Conservation (phyloP, 2,113 vertebrate species). For the Felis catus region F.catus_Fca126_mat1.0 CM031414.1:65245501-65246000, state of each 20-base stretch:
- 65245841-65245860: too few species aligned
- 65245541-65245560: neutral
- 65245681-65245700: neutral
- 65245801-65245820: too few species aligned
- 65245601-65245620: neutral
- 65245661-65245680: neutral
- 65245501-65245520: constrained; percentile 9
- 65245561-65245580: neutral
- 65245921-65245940: too few species aligned
- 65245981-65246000: constrained; percentile 31
- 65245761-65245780: too few species aligned
- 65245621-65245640: neutral
- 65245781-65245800: too few species aligned
- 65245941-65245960: neutral
- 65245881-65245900: too few species aligned
- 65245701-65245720: neutral
- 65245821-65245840: too few species aligned
- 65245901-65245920: too few species aligned
- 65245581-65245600: neutral
- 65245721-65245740: neutral
- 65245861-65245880: too few species aligned
- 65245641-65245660: neutral
- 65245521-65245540: neutral
- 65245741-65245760: too few species aligned
- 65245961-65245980: neutral